phyloP scores from a whole-genome alignment of 2,888 invertebrate species.

The Amblyjoppa proteus region DNA sequence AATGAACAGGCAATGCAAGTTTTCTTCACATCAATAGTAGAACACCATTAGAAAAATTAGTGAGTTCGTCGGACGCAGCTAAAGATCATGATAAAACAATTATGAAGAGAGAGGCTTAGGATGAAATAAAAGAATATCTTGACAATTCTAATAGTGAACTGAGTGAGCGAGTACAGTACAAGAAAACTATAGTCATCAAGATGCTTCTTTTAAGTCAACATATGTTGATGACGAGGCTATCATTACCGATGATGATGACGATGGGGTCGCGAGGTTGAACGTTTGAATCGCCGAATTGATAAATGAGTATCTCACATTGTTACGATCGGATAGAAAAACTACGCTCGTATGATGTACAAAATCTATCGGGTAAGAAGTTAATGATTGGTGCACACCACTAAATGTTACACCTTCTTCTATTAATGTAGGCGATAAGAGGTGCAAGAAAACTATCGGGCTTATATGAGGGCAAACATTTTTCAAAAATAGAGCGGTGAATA shows the following conservation, averaged over 20 bases:
- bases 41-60: constrained; percentile 49
- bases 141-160: too few relatives aligned
- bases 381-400: constrained; percentile 52
- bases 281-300: background rate
- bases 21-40: constrained; percentile 46
- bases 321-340: constrained; percentile 5
- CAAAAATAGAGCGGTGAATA: background rate
- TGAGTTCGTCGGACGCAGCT: background rate
- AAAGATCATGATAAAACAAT: background rate
- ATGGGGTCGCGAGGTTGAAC: background rate
- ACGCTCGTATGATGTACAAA: constrained; percentile 49
- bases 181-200: background rate
- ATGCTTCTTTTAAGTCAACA: background rate
- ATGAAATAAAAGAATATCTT: too few relatives aligned
- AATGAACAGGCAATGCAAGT: constrained; percentile 37
- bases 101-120: too few relatives aligned
- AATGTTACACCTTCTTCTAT: constrained; percentile 29
- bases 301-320: background rate
- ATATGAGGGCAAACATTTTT: too few relatives aligned
- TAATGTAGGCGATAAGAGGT: constrained; percentile 33
- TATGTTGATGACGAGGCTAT: background rate
- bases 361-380: constrained; percentile 27
- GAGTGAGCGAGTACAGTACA: too few relatives aligned
- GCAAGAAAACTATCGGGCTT: constrained; percentile 35
- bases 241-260: background rate